Evolutionary conservation across 53 echinoderm and acorn worm genomes (phyloP).

Genomic region (Glandiceps talaboti): DNA sequence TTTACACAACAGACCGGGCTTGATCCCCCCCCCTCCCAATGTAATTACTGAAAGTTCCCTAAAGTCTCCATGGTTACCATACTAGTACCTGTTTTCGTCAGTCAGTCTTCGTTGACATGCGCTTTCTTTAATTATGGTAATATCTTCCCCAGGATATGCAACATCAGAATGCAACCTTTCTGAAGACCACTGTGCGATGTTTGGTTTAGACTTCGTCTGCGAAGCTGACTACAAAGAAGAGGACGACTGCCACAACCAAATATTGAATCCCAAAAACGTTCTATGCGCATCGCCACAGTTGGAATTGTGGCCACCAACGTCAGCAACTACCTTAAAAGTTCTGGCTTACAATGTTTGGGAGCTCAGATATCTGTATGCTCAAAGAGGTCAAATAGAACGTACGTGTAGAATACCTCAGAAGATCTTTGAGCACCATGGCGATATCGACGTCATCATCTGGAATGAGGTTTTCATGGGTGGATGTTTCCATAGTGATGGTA

Average conservation of each 20-base stretch:
- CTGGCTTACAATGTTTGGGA: constrained; percentile 2
- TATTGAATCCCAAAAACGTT: background rate
- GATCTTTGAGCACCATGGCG: background rate
- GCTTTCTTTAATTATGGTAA: too few species aligned
- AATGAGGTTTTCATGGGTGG: constrained; percentile 2
- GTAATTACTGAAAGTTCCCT: too few species aligned
- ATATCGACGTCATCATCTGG: constrained; percentile 1
- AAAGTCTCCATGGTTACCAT: too few species aligned
- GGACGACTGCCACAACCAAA: background rate
- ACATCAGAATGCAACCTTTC: background rate
- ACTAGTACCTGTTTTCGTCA: too few species aligned
- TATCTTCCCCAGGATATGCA: background rate
- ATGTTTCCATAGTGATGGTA: background rate
- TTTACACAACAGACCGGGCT: too few species aligned
- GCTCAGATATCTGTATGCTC: background rate
- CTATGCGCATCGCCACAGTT: background rate
- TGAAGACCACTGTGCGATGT: background rate
- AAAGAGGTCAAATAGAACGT: constrained; percentile 1
- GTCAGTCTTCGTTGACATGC: too few species aligned
- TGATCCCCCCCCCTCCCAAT: too few species aligned
- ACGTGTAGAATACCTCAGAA: constrained; percentile 2
- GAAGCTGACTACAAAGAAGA: background rate
- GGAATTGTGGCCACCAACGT: background rate
- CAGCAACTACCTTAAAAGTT: background rate
- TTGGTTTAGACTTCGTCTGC: background rate